Percentiles rank a stretch among this genome's conserved stretches.
phyloP scores from a whole-genome alignment of 37 sponge, comb jelly and placozoan species.

The Corticium candelabrum region DNA sequence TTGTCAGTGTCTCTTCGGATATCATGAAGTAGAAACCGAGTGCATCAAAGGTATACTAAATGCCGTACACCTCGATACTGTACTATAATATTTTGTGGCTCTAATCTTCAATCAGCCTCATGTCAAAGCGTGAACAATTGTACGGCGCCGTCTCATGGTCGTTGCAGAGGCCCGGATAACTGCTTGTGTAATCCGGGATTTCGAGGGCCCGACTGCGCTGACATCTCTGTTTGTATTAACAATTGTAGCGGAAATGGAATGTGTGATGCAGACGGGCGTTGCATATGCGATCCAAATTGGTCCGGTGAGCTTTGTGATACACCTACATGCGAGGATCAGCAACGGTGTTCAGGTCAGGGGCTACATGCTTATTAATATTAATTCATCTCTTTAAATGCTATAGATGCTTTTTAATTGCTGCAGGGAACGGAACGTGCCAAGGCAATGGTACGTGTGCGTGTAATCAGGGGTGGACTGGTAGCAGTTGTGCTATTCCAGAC shows the following conservation, averaged over 20 bases:
- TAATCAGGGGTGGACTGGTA: background rate
- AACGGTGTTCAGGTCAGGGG: background rate
- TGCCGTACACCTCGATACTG: too few species aligned
- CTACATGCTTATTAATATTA: too few species aligned
- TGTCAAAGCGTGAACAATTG: conserved; percentile 7
- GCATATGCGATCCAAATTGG: background rate
- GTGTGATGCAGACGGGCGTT: background rate
- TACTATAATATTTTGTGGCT: too few species aligned
- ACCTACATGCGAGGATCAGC: background rate
- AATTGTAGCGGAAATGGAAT: background rate
- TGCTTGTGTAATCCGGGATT: background rate
- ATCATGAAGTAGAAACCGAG: background rate
- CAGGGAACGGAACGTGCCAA: background rate
- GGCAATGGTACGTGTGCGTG: background rate
- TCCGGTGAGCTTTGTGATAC: background rate
- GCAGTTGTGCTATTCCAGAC: background rate
- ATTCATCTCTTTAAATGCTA: background rate
- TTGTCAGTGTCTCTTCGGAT: background rate
- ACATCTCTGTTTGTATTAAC: background rate
- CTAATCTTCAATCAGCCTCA: too few species aligned
- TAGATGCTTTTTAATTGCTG: background rate
- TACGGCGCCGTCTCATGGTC: background rate
- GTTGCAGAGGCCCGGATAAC: background rate
- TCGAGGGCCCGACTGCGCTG: background rate
- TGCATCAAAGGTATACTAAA: background rate